Conservation (phyloP, 2,797 vertebrate species). For the Sebastes itinus region DNA sequence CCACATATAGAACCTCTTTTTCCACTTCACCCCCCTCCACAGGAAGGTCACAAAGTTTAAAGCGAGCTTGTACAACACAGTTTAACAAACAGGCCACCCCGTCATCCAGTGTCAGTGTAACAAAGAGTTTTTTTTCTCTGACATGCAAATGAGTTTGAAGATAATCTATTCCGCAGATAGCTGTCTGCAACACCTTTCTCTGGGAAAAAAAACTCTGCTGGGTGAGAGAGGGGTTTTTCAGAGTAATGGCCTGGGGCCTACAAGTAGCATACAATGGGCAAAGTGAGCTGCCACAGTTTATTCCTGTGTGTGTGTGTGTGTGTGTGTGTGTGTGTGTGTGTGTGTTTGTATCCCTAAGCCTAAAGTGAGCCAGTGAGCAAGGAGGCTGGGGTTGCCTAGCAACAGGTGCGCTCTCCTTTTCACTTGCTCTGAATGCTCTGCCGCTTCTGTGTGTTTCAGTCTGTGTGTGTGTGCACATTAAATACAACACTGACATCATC, state of each 20-base stretch:
- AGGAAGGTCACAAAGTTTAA: background rate
- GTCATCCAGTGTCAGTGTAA: background rate
- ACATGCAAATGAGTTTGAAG: background rate
- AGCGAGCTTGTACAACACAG: background rate
- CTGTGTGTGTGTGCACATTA: constrained; percentile 17
- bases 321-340: too few relatives aligned
- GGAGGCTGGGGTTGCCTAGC: constrained; percentile 80
- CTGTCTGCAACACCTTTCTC: constrained; percentile 1
- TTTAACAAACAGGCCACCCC: background rate
- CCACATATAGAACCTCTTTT: background rate
- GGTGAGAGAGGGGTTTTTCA: constrained; percentile 7
- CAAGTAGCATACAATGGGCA: constrained; percentile 29
- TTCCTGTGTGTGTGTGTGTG: constrained; percentile 31
- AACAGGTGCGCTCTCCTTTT: constrained; percentile 79
- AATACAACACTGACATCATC: constrained; percentile 56
- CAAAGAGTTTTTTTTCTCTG: background rate
- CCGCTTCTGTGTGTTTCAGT: constrained; percentile 31
- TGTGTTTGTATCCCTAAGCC: constrained; percentile 13
- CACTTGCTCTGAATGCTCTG: constrained; percentile 63
- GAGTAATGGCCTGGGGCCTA: constrained; percentile 21
- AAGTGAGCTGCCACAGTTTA: constrained; percentile 43
- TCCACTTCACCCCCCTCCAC: background rate
- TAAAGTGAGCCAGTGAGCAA: constrained; percentile 56
- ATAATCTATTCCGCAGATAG: background rate
- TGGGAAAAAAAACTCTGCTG: background rate